Percentiles rank a stretch among this genome's conserved stretches.
Evolutionary conservation across 2,888 invertebrate genomes (phyloP).

Genomic region (Notodonta ziczac): DNA sequence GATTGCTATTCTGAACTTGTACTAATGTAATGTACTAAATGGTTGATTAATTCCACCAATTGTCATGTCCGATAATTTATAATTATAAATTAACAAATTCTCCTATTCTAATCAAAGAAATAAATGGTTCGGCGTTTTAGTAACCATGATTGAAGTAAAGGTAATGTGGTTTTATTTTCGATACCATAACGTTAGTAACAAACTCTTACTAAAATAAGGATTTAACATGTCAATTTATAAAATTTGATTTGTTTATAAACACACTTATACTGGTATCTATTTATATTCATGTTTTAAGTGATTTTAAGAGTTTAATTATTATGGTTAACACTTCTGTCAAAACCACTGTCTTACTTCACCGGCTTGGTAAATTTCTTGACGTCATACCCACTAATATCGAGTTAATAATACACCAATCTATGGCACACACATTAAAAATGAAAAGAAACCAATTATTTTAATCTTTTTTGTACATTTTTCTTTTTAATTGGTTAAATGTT

Average conservation of each 20-base stretch:
- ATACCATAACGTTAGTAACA: neutral
- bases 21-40: constrained; percentile 61
- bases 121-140: neutral
- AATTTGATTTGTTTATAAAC: constrained; percentile 2
- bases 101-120: constrained; percentile 8
- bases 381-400: constrained; percentile 19
- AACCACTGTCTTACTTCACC: constrained; percentile 16
- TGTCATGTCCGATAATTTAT: constrained; percentile 26
- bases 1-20: constrained; percentile 51
- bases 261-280: constrained; percentile 3
- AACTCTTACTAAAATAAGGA: neutral
- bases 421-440: constrained; percentile 33
- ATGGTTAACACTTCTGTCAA: neutral
- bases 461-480: neutral
- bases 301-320: neutral
- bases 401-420: constrained; percentile 32
- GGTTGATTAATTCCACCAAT: constrained; percentile 19
- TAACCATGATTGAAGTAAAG: constrained; percentile 2
- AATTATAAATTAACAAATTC: constrained; percentile 16
- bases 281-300: neutral
- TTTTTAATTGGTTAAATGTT: neutral
- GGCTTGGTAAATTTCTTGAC: constrained; percentile 28
- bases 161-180: neutral
- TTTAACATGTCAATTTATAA: neutral
- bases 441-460: constrained; percentile 3